A percentile compares a stretch with the other conserved stretches of the same genome.
These are phyloP conservation scores for Falco rusticolus DNA, from an alignment of 2,797 vertebrate genomes.

Conservation along the genomic window DNA sequence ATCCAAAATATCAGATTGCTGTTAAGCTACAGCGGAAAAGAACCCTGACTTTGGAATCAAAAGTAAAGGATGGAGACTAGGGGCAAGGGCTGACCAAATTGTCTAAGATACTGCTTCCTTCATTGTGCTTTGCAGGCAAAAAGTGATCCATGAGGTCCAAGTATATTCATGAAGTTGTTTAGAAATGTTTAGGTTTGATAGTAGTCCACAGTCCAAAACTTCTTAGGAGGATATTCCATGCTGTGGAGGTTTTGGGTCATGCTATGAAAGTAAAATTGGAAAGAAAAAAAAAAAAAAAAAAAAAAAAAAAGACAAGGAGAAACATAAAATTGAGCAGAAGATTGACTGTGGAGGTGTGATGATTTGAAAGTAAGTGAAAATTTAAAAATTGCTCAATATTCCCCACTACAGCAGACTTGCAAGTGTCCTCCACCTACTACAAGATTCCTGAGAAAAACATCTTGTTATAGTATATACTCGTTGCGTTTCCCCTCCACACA, in stretches of 20 bases:
- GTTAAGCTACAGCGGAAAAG: not conserved
- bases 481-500: not conserved
- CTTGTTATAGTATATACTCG: not conserved
- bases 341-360: not conserved
- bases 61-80: not conserved
- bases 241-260: not conserved
- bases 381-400: conserved; percentile 42
- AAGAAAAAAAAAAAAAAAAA: too few relatives aligned
- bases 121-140: not conserved
- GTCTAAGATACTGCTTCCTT: not conserved
- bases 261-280: not conserved
- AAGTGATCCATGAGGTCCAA: not conserved
- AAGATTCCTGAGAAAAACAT: not conserved
- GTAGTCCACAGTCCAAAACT: not conserved
- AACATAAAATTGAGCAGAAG: not conserved
- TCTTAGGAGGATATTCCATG: not conserved
- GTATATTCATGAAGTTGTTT: not conserved
- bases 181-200: not conserved
- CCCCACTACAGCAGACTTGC: conserved; percentile 8
- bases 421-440: not conserved
- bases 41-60: not conserved
- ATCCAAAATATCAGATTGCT: not conserved
- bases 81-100: not conserved
- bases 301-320: not conserved
- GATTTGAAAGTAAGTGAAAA: conserved; percentile 27